Evolutionary conservation across 1,140 invertebrate species (phyloP).

Genomic region (Gryon sp.): DNA sequence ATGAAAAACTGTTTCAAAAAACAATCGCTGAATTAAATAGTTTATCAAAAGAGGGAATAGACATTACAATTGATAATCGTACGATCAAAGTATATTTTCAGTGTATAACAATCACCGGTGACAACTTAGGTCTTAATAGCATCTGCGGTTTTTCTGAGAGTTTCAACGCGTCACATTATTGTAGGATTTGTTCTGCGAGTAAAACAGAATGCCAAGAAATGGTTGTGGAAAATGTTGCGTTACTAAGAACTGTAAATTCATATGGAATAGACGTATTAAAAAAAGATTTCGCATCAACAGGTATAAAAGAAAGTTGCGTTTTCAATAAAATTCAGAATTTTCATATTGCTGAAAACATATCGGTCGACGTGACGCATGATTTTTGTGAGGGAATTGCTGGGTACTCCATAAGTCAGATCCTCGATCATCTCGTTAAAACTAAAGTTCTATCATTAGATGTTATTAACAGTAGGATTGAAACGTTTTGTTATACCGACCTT

Average conservation of each 20-base stretch:
- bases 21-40: slow-evolving; percentile 33
- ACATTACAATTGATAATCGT: slow-evolving; percentile 8
- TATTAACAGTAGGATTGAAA: slow-evolving; percentile 28
- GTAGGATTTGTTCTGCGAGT: slow-evolving; percentile 36
- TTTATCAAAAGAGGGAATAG: slow-evolving; percentile 24
- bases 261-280: slow-evolving; percentile 29
- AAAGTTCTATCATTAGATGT: slow-evolving; percentile 25
- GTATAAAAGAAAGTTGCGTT: slow-evolving; percentile 21
- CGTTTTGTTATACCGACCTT: slow-evolving; percentile 16
- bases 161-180: slow-evolving; percentile 30
- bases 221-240: slow-evolving; percentile 5
- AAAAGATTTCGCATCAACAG: slow-evolving; percentile 11
- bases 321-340: slow-evolving; percentile 34
- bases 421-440: slow-evolving; percentile 21
- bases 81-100: slow-evolving; percentile 29
- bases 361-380: slow-evolving; percentile 31
- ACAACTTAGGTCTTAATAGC: slow-evolving; percentile 39
- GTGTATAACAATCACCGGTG: slow-evolving; percentile 24
- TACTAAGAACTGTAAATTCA: slow-evolving; percentile 17
- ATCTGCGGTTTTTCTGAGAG: slow-evolving; percentile 43
- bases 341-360: slow-evolving; percentile 34
- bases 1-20: slow-evolving; percentile 16
- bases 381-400: slow-evolving; percentile 25
- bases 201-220: slow-evolving; percentile 16
- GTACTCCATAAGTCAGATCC: slow-evolving; percentile 21